These are phyloP conservation scores for Anisognathus igniventris DNA, from an alignment of 2,797 vertebrate species.

Conservation along the genomic window DNA sequence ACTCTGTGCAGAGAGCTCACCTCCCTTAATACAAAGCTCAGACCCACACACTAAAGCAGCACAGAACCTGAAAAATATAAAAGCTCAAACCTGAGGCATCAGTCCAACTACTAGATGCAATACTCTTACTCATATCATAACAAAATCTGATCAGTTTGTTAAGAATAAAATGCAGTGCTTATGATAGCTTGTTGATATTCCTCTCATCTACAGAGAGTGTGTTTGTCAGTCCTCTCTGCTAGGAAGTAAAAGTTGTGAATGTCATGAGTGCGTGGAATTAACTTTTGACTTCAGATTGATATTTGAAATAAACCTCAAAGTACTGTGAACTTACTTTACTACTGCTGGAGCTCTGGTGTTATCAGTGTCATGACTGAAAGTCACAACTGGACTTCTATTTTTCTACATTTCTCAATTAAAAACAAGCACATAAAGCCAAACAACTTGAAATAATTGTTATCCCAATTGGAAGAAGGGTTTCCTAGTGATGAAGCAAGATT, in stretches of 20 bases:
- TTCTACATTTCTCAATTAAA: neutral
- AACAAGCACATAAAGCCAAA: neutral
- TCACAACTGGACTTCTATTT: neutral
- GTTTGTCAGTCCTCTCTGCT: neutral
- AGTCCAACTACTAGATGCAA: accelerated
- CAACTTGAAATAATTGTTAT: neutral
- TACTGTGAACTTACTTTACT: neutral
- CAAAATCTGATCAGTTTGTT: neutral
- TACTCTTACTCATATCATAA: neutral
- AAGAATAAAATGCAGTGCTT: neutral
- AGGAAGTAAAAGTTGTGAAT: neutral
- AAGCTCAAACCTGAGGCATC: neutral
- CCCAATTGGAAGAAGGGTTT: neutral
- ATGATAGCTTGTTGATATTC: neutral
- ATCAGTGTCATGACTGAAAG: neutral
- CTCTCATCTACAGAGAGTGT: neutral
- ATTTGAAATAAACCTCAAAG: neutral
- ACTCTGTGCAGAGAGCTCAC: neutral
- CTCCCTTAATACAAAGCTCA: neutral
- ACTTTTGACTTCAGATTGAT: neutral
- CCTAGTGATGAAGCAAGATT: neutral
- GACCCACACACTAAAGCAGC: neutral
- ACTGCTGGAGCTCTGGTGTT: neutral
- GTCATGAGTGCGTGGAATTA: neutral
- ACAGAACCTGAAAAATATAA: neutral